These are phyloP conservation scores for Drosophila birchii DNA, from an alignment of 2,888 invertebrate genomes.

Conservation along the genomic window DNA sequence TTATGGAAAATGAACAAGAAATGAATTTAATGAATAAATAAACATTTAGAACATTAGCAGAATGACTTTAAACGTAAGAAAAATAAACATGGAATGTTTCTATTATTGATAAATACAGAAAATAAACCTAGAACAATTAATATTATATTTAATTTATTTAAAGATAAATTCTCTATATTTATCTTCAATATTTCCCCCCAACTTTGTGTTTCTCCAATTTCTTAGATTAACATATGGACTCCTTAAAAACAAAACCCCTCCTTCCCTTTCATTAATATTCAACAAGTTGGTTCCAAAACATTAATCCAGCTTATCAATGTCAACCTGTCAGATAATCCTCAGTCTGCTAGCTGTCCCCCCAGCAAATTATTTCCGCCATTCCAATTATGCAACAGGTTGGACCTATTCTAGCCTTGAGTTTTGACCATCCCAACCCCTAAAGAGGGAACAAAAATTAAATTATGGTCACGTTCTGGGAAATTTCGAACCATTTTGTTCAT, in stretches of 20 bases:
- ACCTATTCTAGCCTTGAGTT: constrained; percentile 11
- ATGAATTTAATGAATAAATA: not conserved
- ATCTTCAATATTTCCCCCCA: not conserved
- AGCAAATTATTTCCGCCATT: constrained; percentile 21
- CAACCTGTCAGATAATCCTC: constrained; percentile 18
- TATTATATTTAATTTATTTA: not conserved
- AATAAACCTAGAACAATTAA: not conserved
- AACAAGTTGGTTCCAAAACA: not conserved
- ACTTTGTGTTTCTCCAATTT: no score
- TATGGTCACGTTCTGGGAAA: constrained; percentile 60
- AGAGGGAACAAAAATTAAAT: constrained; percentile 26
- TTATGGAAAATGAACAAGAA: not conserved
- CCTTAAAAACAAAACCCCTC: not conserved
- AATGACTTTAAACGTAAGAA: no score
- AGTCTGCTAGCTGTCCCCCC: not conserved
- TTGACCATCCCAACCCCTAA: constrained; percentile 3
- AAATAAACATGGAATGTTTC: no score
- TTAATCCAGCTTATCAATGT: constrained; percentile 30
- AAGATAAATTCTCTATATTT: not conserved
- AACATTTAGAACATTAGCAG: no score
- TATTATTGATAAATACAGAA: no score
- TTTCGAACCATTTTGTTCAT: constrained; percentile 47
- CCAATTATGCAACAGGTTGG: constrained; percentile 39
- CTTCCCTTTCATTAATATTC: not conserved
- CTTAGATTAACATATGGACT: not conserved